These are phyloP conservation scores for Raphicerus campestris DNA, from an alignment of 2,113 vertebrate genomes.

Conservation along the genomic window DNA sequence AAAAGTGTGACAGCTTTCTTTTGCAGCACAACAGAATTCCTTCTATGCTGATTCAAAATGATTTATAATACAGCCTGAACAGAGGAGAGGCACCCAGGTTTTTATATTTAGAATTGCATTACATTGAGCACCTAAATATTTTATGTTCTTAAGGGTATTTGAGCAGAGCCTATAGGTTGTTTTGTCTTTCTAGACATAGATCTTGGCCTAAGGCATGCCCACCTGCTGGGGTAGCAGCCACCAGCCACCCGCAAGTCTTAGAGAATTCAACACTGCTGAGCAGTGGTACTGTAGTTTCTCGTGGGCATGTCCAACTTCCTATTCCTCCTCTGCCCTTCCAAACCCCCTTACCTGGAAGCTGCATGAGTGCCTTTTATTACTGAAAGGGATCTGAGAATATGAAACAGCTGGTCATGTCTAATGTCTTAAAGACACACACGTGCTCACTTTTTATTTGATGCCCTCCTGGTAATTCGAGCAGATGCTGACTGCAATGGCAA, in stretches of 20 bases:
- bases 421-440: conserved; percentile 56
- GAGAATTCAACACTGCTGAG: not conserved
- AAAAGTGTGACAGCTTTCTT: not conserved
- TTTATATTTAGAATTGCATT: conserved; percentile 11
- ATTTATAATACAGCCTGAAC: not conserved
- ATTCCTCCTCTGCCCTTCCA: not conserved
- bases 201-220: not conserved
- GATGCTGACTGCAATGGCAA: not conserved
- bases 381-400: conserved; percentile 8
- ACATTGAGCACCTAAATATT: not conserved
- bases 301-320: not conserved
- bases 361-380: not conserved
- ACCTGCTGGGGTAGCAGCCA: not conserved
- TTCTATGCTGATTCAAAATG: not conserved
- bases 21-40: not conserved
- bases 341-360: conserved; percentile 1
- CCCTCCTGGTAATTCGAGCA: conserved; percentile 44
- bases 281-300: rapidly evolving
- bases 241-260: rapidly evolving
- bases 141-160: not conserved
- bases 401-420: conserved; percentile 52
- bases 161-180: not conserved
- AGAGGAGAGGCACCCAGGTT: not conserved
- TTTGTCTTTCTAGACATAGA: conserved; percentile 16
- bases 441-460: conserved; percentile 47